Percentiles rank a stretch among this genome's conserved stretches.
Evolutionary conservation across 1,140 invertebrate genomes (phyloP).

Genomic region (Ips typographus): DNA sequence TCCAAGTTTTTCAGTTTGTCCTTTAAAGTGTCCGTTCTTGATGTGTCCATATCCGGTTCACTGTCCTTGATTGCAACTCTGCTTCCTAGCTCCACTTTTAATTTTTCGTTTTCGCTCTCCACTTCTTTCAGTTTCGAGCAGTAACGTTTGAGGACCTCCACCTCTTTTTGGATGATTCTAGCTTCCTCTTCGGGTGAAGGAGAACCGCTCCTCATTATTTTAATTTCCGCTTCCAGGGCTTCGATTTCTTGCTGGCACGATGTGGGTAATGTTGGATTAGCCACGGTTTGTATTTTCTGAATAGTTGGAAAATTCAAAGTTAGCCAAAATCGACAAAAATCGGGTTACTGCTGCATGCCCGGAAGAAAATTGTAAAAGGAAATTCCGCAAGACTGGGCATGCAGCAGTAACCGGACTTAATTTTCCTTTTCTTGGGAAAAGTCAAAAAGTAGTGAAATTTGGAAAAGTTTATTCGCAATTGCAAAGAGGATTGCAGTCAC

Average conservation of each 20-base stretch:
- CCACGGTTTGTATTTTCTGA: conserved; percentile 28
- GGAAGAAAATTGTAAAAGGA: background rate
- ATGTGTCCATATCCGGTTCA: conserved; percentile 6
- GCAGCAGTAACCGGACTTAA: background rate
- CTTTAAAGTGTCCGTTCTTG: conserved; percentile 17
- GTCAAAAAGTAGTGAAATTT: background rate
- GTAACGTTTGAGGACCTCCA: conserved; percentile 41
- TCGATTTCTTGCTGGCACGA: conserved; percentile 39
- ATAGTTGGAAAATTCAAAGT: too few species aligned
- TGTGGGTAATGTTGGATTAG: conserved; percentile 19
- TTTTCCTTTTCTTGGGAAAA: background rate
- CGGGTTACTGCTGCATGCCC: conserved; percentile 26
- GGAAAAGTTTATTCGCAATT: conserved; percentile 18
- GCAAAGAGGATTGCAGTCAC: conserved; percentile 24
- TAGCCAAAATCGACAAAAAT: too few species aligned
- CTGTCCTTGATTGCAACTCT: conserved; percentile 22
- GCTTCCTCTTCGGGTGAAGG: conserved; percentile 39
- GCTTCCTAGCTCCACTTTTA: conserved; percentile 34
- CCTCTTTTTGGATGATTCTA: conserved; percentile 42
- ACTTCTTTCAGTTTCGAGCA: conserved; percentile 42
- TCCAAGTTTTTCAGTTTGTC: conserved; percentile 32
- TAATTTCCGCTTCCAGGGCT: conserved; percentile 42
- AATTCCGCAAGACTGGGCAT: too few species aligned
- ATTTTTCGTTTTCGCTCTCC: conserved; percentile 40
- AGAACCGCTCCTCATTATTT: conserved; percentile 35